Evolutionary conservation across 2,113 vertebrate species (phyloP), one percentile per base, ranked within the genome.

Genomic region (Mesoclemmys tuberculata): DNA sequence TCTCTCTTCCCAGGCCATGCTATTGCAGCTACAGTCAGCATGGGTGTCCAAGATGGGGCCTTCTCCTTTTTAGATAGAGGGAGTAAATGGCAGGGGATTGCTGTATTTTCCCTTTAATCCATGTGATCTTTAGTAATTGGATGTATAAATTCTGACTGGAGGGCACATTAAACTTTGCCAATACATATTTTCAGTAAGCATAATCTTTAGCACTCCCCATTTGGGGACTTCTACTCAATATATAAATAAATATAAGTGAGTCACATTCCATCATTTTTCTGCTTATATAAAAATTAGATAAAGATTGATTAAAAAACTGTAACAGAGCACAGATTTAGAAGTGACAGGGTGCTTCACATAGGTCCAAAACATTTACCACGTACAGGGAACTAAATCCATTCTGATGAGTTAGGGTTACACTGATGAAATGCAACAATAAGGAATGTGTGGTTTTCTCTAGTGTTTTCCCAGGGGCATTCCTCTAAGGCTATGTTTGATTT

Each of bases 41-140:
- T 21, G 3, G 0, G 52, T 77, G 52, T 0, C 56, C 41, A 38
- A 35, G 2, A 14, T 27, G 3, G 11, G 7, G 83, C 74, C 64
- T 85, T n/a, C 41, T 91, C 41, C 84, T 74, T n/a, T n/a, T 24
- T 41, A 41, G 38, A 26, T 26, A 44, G 38, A 26, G 71, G 10
- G 9, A 41, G 19, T 74, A 74, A n/a, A 55, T 88, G 29, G 1
- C 1, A 1, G 1, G 2, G 18, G 1, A 3, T 35, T 93, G 83
- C 48, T 84, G 80, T 21, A 44, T 55, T 54, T 89, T 87, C 35
- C 78, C 52, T 19, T 24, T 78, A 71, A 31, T 35, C 35, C 1
- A 49, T 2, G 7, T 82, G 16, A 49, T 55, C 0, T 29, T 89
- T 80, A 5, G 18, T n/a, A 81, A 6, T 85, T 85, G 21, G 3